Conservation (phyloP, 1,140 invertebrate genomes). For the Pseudomyrmex pallidus region DNA sequence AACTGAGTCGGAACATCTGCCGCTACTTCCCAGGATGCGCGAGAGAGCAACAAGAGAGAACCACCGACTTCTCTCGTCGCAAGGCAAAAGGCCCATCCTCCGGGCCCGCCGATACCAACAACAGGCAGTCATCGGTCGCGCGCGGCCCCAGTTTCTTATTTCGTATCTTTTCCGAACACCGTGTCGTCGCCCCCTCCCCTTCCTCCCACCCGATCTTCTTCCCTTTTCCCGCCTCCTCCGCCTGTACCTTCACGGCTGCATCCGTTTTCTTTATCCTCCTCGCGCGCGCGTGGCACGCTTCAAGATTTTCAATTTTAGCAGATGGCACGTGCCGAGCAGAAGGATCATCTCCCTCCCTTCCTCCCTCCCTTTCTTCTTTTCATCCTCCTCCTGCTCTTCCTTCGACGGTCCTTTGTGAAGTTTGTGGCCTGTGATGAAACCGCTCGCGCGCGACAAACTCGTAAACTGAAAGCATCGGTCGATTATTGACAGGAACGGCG, state of each 20-base stretch:
- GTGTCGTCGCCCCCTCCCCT: neutral
- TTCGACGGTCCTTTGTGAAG: slow-evolving; percentile 40
- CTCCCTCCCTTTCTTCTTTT: neutral
- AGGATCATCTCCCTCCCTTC: slow-evolving; percentile 28
- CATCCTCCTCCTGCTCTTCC: neutral
- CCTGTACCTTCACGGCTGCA: slow-evolving; percentile 6
- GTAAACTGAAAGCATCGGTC: neutral
- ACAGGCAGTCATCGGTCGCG: slow-evolving; percentile 57
- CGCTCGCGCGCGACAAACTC: slow-evolving; percentile 45
- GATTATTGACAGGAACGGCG: slow-evolving; percentile 1
- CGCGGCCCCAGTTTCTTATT: slow-evolving; percentile 60
- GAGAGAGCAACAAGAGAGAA: slow-evolving; percentile 70
- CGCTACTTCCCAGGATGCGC: slow-evolving; percentile 71
- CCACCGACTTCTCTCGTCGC: slow-evolving; percentile 69
- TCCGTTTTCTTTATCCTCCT: slow-evolving; percentile 38
- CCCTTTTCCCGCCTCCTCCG: neutral
- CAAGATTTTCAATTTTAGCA: slow-evolving; percentile 61
- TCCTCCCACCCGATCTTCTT: neutral
- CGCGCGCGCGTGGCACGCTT: slow-evolving; percentile 8
- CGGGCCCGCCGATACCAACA: slow-evolving; percentile 11
- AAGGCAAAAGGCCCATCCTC: slow-evolving; percentile 71
- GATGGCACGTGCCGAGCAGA: slow-evolving; percentile 56
- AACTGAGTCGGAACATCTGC: slow-evolving; percentile 82
- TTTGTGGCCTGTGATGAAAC: slow-evolving; percentile 13
- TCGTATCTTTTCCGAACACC: slow-evolving; percentile 53